Conservation (phyloP, 2,888 invertebrate species). For the Pristionchus mayeri region DNA sequence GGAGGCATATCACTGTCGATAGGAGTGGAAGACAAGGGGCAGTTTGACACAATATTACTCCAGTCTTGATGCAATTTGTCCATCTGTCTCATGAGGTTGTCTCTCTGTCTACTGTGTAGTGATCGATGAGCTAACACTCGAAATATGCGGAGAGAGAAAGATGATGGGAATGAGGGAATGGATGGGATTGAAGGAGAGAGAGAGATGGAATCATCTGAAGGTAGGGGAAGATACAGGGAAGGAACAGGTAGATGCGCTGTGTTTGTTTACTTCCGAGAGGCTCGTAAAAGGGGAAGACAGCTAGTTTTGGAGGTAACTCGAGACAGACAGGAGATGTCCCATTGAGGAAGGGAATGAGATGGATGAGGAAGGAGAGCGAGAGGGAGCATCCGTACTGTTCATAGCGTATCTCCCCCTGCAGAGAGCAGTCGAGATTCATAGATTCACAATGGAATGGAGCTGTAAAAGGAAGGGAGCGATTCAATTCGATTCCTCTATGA, state of each 20-base stretch:
- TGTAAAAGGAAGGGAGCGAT: conserved; percentile 6
- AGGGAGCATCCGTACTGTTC: background rate
- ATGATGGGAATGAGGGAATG: background rate
- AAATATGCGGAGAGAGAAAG: background rate
- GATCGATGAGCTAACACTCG: background rate
- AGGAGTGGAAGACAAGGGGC: background rate
- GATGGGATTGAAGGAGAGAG: background rate
- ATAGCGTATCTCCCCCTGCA: background rate
- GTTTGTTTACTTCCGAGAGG: conserved; percentile 4
- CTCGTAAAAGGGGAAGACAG: conserved; percentile 16
- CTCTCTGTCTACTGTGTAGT: background rate
- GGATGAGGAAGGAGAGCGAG: too few relatives aligned
- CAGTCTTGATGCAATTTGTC: background rate
- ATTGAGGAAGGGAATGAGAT: background rate
- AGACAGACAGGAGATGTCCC: conserved; percentile 12
- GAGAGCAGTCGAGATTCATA: background rate
- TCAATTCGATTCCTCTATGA: conserved; percentile 25
- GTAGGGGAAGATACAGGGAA: background rate
- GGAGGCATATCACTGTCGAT: background rate
- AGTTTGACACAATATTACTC: background rate
- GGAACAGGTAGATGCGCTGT: conserved; percentile 14
- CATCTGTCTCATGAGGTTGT: conserved; percentile 3
- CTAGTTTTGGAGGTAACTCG: conserved; percentile 8
- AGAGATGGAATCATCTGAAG: background rate
- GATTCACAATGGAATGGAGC: background rate